Evolutionary conservation across 2,113 vertebrate species (phyloP).

Genomic region (Hippocampus comes): DNA sequence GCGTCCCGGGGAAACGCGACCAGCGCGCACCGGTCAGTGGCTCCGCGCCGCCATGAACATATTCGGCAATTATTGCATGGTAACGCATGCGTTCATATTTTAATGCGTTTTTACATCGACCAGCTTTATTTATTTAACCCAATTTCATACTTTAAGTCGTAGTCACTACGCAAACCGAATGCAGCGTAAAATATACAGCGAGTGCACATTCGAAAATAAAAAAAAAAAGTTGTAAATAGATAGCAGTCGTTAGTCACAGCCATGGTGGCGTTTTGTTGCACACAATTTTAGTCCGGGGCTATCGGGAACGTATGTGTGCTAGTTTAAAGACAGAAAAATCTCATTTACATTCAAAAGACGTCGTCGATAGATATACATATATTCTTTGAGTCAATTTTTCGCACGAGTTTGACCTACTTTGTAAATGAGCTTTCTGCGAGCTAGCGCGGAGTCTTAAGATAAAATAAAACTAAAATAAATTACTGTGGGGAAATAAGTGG

Average conservation of each 20-base stretch:
- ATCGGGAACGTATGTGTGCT: slow-evolving; percentile 34
- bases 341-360: not conserved
- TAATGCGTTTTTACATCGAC: not conserved
- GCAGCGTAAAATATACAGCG: slow-evolving; percentile 35
- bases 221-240: slow-evolving; percentile 64
- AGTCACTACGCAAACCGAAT: not conserved
- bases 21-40: slow-evolving; percentile 27
- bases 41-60: slow-evolving; percentile 14
- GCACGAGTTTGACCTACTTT: not conserved
- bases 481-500: not conserved
- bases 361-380: not conserved
- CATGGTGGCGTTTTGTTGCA: slow-evolving; percentile 46
- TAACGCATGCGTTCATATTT: not conserved
- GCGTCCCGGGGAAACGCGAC: slow-evolving; percentile 34
- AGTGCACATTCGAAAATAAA: slow-evolving; percentile 68
- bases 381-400: not conserved
- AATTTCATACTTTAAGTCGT: slow-evolving; percentile 12
- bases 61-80: not conserved
- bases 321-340: slow-evolving; percentile 8
- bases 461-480: not conserved
- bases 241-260: slow-evolving; percentile 50
- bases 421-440: not conserved
- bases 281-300: slow-evolving; percentile 22
- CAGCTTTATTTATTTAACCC: not conserved
- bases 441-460: not conserved